These are phyloP conservation scores for Coregonus clupeaformis DNA, from an alignment of 2,113 vertebrate genomes.

Conservation along the genomic window DNA sequence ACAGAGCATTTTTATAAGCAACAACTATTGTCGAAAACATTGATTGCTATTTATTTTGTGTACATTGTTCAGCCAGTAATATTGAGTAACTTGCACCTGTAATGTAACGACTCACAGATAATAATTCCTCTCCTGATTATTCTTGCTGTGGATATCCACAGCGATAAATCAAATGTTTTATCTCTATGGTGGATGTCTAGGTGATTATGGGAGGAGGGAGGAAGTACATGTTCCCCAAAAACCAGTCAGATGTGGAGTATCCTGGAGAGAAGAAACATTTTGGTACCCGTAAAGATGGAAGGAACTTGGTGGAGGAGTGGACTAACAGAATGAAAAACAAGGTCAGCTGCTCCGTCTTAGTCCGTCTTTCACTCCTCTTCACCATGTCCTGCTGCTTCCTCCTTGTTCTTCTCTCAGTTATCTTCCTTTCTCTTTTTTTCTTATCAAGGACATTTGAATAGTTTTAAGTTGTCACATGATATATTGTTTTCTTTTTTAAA, in stretches of 20 bases:
- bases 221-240: slow-evolving; percentile 92
- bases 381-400: not conserved
- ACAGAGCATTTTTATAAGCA: no score
- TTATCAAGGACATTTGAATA: slow-evolving; percentile 32
- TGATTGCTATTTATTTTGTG: no score
- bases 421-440: not conserved
- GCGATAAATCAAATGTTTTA: not conserved
- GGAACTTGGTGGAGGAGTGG: slow-evolving; percentile 85
- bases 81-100: not conserved
- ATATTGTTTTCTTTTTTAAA: slow-evolving; percentile 16
- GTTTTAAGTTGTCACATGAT: slow-evolving; percentile 33
- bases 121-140: no score
- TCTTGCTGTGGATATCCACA: no score
- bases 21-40: no score
- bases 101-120: not conserved
- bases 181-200: slow-evolving; percentile 58
- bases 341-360: slow-evolving; percentile 38
- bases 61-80: not conserved
- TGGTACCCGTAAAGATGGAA: slow-evolving; percentile 85
- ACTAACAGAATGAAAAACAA: slow-evolving; percentile 54
- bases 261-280: slow-evolving; percentile 75
- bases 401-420: not conserved
- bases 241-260: slow-evolving; percentile 85
- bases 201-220: slow-evolving; percentile 94
- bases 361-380: not conserved